Percentiles rank a stretch among this genome's conserved stretches.
phyloP scores from a whole-genome alignment of 2,113 vertebrate genomes.

The Oxyura jamaicensis region DNA sequence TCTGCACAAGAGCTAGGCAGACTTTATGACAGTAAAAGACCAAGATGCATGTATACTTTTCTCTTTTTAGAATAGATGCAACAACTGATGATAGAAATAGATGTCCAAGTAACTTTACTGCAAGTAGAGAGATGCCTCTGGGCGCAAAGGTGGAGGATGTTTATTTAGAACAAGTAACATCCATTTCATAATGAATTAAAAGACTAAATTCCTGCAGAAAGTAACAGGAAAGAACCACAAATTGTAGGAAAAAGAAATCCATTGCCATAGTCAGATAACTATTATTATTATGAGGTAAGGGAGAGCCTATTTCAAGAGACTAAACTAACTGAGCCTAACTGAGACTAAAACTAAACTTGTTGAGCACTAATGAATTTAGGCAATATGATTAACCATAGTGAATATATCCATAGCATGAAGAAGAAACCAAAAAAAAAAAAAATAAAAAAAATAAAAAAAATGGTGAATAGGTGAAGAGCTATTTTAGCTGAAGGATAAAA shows the following conservation, averaged over 20 bases:
- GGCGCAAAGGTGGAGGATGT: neutral
- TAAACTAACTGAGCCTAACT: neutral
- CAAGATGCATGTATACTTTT: neutral
- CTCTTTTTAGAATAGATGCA: neutral
- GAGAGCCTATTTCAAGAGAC: neutral
- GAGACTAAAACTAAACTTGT: neutral
- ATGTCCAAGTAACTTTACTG: neutral
- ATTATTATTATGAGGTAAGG: neutral
- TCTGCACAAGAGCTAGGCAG: neutral
- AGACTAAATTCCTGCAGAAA: neutral
- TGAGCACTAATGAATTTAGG: neutral
- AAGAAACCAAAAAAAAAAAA: no score
- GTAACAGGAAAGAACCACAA: neutral
- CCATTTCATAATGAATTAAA: neutral
- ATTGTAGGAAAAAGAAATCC: neutral
- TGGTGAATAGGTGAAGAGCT: neutral
- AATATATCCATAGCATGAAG: neutral
- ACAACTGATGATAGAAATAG: neutral
- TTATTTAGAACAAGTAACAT: neutral
- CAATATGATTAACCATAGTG: neutral
- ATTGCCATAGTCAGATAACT: neutral
- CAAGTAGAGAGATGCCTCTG: neutral
- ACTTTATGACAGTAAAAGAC: neutral
- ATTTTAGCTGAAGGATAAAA: neutral
- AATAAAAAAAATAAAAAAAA: neutral